These are phyloP conservation scores for Dermochelys coriacea DNA, from an alignment of 2,797 vertebrate genomes.

Conservation along the genomic window DNA sequence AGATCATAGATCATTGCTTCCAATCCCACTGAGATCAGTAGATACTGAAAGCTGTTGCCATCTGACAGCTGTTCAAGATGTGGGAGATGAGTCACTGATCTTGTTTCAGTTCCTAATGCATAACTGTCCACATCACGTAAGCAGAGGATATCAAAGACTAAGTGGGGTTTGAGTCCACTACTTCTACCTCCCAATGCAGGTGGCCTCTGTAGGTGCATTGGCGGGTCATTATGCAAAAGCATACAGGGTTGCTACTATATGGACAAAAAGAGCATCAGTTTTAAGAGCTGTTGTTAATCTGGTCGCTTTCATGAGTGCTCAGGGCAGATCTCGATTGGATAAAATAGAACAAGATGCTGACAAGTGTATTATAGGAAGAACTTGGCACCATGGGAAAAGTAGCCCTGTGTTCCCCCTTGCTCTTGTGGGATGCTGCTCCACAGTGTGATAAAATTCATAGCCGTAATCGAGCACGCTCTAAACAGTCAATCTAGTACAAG, in stretches of 20 bases:
- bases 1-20: rapidly evolving
- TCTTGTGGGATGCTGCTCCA: background rate
- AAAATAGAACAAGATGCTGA: constrained; percentile 3
- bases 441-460: rapidly evolving
- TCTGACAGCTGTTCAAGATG: background rate
- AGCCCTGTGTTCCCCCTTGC: background rate
- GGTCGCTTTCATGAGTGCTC: background rate
- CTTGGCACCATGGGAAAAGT: background rate
- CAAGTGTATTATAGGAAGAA: background rate
- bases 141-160: background rate
- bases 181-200: background rate
- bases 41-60: background rate
- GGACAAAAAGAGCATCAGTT: background rate
- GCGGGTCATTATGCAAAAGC: rapidly evolving
- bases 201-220: rapidly evolving
- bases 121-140: constrained; percentile 33
- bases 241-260: background rate
- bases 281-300: background rate
- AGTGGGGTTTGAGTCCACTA: background rate
- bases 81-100: background rate
- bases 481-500: background rate
- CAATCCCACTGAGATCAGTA: constrained; percentile 16
- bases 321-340: background rate
- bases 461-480: constrained; percentile 8
- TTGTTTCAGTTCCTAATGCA: background rate